Percentiles rank a stretch among this genome's conserved stretches.
Conservation (phyloP, 2,888 invertebrate genomes). For the Entomobrya multifasciata region DNA sequence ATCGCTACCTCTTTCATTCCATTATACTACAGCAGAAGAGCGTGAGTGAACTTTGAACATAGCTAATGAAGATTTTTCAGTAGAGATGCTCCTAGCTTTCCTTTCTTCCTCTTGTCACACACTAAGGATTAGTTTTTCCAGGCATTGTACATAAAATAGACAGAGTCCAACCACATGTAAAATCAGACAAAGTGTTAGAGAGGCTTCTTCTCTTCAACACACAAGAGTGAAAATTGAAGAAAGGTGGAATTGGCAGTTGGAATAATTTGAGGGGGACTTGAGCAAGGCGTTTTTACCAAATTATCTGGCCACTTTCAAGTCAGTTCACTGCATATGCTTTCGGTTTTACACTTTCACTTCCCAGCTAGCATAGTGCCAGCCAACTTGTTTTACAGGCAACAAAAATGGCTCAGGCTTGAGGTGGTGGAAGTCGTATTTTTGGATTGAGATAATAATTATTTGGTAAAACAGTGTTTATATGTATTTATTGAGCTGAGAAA, state of each 20-base stretch:
- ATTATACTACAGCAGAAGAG: too few species aligned
- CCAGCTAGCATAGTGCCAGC: too few species aligned
- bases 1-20: conserved; percentile 9
- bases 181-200: not conserved
- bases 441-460: too few species aligned
- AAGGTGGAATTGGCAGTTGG: not conserved
- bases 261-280: not conserved
- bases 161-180: too few species aligned
- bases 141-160: not conserved
- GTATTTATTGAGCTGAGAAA: not conserved
- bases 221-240: conserved; percentile 16
- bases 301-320: too few species aligned
- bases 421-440: too few species aligned
- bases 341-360: too few species aligned
- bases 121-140: not conserved
- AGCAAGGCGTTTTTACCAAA: too few species aligned
- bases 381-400: too few species aligned
- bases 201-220: not conserved
- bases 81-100: conserved; percentile 12
- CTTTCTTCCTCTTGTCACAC: conserved; percentile 4
- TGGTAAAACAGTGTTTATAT: not conserved
- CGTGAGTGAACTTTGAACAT: conserved; percentile 14
- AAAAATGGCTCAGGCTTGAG: too few species aligned
- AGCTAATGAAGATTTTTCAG: conserved; percentile 32
- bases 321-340: too few species aligned